Evolutionary conservation across 35 echinoderm and acorn worm genomes (phyloP), one percentile per base, ranked within the genome.

Genomic region (Stichopus chloronotus): DNA sequence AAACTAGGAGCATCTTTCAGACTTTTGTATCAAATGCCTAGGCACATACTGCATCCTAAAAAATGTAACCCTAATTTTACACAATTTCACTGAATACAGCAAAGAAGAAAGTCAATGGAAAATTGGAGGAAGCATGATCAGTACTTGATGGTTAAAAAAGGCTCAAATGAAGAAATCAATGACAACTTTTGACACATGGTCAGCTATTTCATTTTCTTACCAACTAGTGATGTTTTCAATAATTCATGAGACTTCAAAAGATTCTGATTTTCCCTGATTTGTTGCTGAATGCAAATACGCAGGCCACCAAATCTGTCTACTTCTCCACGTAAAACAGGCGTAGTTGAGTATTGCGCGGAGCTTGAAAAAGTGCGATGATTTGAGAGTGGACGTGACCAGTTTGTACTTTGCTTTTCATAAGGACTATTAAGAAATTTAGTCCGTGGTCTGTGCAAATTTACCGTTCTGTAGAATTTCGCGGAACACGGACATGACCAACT

Each of bases 251-350:
- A 83, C 14, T 10, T 83, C 12, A 25, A 83, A 16, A 74, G 69
- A 83, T 21, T 14, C 16, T 83, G 23, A 55, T 83, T 57, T n/a
- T 54, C 22, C 10, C 52, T 24, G 6, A 83, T 6, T 83, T 83
- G 80, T 14, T 83, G 23, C 55, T 83, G 52, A 57, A 83, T 83
- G 52, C 52, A 43, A 8, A 83, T 83, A 19, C 25, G 80, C 19
- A 83, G 43, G 52, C 80, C 80, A 55, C 24, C 80, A n/a, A 83
- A 83, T 12, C 80, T 53, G 55, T 83, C 80, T 43, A 83, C 25
- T 17, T 83, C 24, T 83, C 80, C 80, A 83, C 13, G 16, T 55
- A 83, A 83, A 5, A 83, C 22, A 5, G 69, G 13, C 30, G 30
- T 43, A 43, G 30, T 43, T n/a, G 69, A 74, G 7, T 14, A 74